phyloP scores from a whole-genome alignment of 2,113 vertebrate genomes.

The Chaetops frenatus region DNA sequence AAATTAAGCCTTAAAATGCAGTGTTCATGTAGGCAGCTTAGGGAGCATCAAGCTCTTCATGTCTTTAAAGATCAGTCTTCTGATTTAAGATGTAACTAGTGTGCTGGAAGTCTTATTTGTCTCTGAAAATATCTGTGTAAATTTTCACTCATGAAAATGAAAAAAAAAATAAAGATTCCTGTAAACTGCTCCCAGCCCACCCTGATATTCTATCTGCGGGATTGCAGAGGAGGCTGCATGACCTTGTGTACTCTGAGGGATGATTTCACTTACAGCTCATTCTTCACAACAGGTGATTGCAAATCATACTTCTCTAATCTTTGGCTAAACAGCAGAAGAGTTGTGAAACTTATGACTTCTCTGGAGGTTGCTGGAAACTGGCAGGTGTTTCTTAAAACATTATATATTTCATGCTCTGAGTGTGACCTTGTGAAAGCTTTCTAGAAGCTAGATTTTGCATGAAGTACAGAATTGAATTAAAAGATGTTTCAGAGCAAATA shows the following conservation, averaged over 20 bases:
- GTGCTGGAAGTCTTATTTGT: not conserved
- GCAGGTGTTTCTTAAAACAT: not conserved
- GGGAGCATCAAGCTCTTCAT: not conserved
- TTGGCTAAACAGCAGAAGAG: not conserved
- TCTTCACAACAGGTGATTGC: slow-evolving; percentile 6
- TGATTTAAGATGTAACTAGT: not conserved
- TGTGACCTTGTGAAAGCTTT: not conserved
- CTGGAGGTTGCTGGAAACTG: not conserved
- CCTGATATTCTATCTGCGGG: not conserved
- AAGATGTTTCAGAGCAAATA: not conserved
- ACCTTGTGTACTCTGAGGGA: not conserved
- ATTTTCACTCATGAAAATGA: not conserved
- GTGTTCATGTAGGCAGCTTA: not conserved
- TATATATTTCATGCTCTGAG: not conserved
- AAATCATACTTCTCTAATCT: not conserved
- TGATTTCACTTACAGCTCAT: slow-evolving; percentile 26
- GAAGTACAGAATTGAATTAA: not conserved
- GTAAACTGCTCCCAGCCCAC: not conserved
- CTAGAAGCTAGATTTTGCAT: not conserved
- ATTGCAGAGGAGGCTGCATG: not conserved
- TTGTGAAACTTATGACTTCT: not conserved
- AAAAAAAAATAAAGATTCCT: not conserved
- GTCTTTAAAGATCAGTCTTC: slow-evolving; percentile 9
- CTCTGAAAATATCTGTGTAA: slow-evolving; percentile 37
- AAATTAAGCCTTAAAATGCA: not conserved